Conservation (phyloP, 2,113 vertebrate species). For the Colinus virginianus region DNA sequence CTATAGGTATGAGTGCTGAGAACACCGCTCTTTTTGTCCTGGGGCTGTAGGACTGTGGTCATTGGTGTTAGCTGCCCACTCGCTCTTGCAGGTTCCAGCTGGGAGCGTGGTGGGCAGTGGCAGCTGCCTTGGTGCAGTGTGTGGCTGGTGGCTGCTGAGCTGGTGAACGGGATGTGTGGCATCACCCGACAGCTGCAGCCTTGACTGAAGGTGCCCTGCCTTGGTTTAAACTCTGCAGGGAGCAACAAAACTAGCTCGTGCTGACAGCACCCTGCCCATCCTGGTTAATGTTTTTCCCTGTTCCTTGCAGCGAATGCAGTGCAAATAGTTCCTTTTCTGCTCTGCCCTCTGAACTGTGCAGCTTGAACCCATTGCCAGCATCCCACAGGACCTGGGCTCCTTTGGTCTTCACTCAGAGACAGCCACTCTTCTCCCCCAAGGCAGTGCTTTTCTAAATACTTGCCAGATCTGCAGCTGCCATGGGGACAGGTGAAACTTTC, state of each 20-base stretch:
- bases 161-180: not conserved
- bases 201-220: not conserved
- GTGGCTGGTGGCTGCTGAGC: not conserved
- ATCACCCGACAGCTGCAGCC: not conserved
- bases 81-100: not conserved
- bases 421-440: not conserved
- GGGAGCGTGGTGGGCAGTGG: not conserved
- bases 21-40: not conserved
- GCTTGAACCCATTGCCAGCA: not conserved
- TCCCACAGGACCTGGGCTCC: not conserved
- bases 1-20: not conserved
- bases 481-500: not conserved
- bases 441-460: not conserved
- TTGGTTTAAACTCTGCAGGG: not conserved
- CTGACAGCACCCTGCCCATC: not conserved
- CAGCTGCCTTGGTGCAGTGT: not conserved
- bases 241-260: not conserved
- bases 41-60: not conserved
- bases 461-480: not conserved
- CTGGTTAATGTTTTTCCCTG: not conserved
- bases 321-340: not conserved
- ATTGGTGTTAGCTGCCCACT: not conserved
- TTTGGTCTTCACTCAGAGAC: not conserved
- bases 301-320: rapidly evolving
- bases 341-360: not conserved